Evolutionary conservation across 2,113 vertebrate species (phyloP).

Genomic region (Glareola pratincola): DNA sequence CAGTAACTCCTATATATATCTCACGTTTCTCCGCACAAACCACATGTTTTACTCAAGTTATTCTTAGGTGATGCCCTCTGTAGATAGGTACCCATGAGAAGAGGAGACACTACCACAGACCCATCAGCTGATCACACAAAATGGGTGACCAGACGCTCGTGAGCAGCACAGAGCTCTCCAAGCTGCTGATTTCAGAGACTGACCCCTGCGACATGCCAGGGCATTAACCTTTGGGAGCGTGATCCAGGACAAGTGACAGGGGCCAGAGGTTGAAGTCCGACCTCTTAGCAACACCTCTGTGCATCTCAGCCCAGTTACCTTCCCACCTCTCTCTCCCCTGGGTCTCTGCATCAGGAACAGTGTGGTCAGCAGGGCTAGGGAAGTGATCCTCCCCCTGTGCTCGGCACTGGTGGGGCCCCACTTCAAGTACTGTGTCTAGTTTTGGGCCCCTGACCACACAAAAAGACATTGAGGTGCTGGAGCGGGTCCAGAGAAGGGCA

Average conservation of each 20-base stretch:
- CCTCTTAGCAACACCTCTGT: neutral
- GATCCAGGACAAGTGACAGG: neutral
- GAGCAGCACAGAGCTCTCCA: neutral
- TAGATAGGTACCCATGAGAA: neutral
- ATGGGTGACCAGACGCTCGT: neutral
- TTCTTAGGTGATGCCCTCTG: neutral
- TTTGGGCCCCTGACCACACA: too few species aligned
- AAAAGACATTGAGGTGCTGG: too few species aligned
- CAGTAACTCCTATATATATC: neutral
- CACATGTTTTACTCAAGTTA: neutral
- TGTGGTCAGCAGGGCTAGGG: too few species aligned
- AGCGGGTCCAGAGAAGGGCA: too few species aligned
- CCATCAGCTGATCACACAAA: neutral
- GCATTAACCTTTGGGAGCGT: neutral
- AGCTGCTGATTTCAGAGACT: neutral
- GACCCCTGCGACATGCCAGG: accelerated
- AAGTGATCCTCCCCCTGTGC: too few species aligned
- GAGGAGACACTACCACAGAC: neutral
- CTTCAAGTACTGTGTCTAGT: too few species aligned
- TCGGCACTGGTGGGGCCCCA: too few species aligned
- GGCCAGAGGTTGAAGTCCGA: neutral
- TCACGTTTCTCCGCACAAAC: accelerated
- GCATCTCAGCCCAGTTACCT: neutral
- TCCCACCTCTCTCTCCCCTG: neutral
- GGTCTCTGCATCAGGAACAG: neutral